Conservation (phyloP, 2,113 vertebrate genomes). For the Epinephelus lanceolatus region DNA sequence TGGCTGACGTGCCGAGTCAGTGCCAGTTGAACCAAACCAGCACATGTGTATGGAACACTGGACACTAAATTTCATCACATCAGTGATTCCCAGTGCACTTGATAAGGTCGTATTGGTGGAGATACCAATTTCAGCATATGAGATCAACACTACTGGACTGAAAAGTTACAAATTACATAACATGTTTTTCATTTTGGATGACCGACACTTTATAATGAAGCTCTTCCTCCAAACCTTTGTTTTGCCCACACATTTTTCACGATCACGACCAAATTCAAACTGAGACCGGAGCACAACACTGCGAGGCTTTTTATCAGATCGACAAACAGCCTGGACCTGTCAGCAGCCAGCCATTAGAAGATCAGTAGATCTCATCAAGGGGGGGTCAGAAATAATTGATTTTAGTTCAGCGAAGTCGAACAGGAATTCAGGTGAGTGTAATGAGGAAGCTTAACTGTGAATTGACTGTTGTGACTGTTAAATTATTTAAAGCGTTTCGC, state of each 20-base stretch:
- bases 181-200: too few relatives aligned
- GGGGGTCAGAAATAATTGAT: slow-evolving; percentile 49
- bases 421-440: slow-evolving; percentile 13
- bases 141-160: neutral
- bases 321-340: slow-evolving; percentile 19
- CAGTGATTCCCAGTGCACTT: neutral
- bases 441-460: slow-evolving; percentile 18
- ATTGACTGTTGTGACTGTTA: slow-evolving; percentile 34
- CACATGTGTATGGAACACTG: too few relatives aligned
- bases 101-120: too few relatives aligned
- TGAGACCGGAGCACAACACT: neutral
- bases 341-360: slow-evolving; percentile 37
- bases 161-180: neutral
- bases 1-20: too few relatives aligned
- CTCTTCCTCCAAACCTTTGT: too few relatives aligned
- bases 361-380: slow-evolving; percentile 31
- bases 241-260: too few relatives aligned
- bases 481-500: slow-evolving; percentile 13
- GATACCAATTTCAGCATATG: neutral
- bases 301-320: slow-evolving; percentile 36
- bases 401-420: slow-evolving; percentile 16
- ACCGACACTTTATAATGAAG: neutral
- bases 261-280: too few relatives aligned
- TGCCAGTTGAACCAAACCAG: too few relatives aligned
- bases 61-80: neutral